Evolutionary conservation across 2,797 vertebrate genomes (phyloP), one percentile per base, ranked within the genome.

Genomic region (Stomatorhinus walkeri): DNA sequence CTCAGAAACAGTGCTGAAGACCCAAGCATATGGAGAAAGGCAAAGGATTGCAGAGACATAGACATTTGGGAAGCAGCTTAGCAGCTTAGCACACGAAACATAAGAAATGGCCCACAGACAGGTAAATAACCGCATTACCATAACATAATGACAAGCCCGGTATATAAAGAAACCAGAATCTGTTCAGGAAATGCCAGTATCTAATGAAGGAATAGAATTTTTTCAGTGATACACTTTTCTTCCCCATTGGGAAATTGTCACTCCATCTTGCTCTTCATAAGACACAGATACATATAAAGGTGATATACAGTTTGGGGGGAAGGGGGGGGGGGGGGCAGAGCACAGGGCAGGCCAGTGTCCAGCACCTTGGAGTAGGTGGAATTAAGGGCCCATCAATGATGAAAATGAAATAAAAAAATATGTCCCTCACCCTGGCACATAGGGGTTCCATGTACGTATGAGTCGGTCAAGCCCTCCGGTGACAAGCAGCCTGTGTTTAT

Each of bases 381-480:
- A 32, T 68, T 68, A 68, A 68, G 28, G 64, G 12, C 28, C 4
- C 64, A 36, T 72, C 12, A 43, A 6, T 36, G 16, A 36, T 43
- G 16, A 79, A 79, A 79, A 14, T 43, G 72, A 43, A 79, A 43
- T 36, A 5, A 79, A n/a, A 43, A 43, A 19, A 79, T 32, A 43
- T 22, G 1, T 43, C 81, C 24, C 94, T 94, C 87, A 96, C 95
- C 91, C 93, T 0, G 92, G 93, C 56, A 95, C 89, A 87, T 92
- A 90, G 4, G 96, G 94, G 90, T 96, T 97, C 96, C 97, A 97
- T 92, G 96, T 90, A 61, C 92, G 91, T 85, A 97, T 89, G 0
- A 94, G 91, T 89, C 88, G 43, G 91, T 96, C 96, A 94, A 94
- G 93, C 86, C 96, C 94, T 0, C 95, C 96, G 0, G 96, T 95